Conservation (phyloP, 2,797 vertebrate genomes). For the Masticophis lateralis region DNA sequence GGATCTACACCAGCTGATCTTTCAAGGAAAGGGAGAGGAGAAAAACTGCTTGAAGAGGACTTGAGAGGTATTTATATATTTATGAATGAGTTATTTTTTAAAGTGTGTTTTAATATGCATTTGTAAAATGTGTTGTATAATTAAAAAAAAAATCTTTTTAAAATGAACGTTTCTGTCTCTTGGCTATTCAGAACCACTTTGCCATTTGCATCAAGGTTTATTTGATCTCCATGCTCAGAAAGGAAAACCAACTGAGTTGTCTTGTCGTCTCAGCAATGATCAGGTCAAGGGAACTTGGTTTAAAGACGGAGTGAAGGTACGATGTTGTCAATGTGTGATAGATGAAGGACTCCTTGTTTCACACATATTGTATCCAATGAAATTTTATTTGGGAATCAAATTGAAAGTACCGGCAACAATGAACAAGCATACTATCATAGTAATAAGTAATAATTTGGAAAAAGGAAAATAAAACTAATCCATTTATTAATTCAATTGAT, state of each 20-base stretch:
- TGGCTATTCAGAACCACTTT: slow-evolving; percentile 66
- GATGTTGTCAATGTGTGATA: neutral
- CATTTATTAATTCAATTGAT: neutral
- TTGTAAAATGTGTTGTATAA: neutral
- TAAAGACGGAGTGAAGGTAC: slow-evolving; percentile 84
- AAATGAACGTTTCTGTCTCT: neutral
- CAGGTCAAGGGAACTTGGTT: slow-evolving; percentile 80
- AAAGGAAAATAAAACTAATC: neutral
- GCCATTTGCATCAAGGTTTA: slow-evolving; percentile 78
- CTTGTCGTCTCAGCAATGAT: slow-evolving; percentile 78
- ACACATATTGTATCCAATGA: neutral
- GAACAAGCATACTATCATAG: neutral
- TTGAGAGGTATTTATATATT: slow-evolving; percentile 42
- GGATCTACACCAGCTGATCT: slow-evolving; percentile 26
- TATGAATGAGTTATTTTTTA: neutral
- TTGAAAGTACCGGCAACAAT: neutral
- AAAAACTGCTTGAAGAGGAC: slow-evolving; percentile 40
- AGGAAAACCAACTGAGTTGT: slow-evolving; percentile 72
- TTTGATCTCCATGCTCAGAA: slow-evolving; percentile 70
- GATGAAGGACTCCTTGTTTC: neutral
- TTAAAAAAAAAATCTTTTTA: neutral
- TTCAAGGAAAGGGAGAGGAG: slow-evolving; percentile 36
- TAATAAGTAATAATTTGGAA: neutral
- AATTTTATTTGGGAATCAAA: neutral
- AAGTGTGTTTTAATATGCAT: neutral